Conservation (phyloP, 2,797 vertebrate genomes). For the Neostethus bicornis region DNA sequence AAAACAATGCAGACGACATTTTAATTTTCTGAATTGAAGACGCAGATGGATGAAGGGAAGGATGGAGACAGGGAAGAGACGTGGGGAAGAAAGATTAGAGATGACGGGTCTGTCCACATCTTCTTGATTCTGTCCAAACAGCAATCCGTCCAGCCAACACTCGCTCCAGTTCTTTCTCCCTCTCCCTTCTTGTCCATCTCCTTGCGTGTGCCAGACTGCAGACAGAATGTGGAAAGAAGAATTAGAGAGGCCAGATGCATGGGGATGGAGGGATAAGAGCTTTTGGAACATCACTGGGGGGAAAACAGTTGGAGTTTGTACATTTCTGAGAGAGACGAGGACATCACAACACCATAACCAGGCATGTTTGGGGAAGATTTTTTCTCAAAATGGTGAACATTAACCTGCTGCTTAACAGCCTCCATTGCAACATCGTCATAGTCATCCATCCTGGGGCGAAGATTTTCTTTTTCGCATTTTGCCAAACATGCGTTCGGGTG, state of each 20-base stretch:
- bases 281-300: constrained; percentile 38
- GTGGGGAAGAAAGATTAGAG: constrained; percentile 41
- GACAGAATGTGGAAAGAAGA: constrained; percentile 61
- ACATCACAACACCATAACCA: not conserved
- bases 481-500: constrained; percentile 3
- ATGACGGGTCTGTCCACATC: constrained; percentile 54
- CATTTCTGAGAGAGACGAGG: not conserved
- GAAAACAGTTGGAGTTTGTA: constrained; percentile 24
- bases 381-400: not conserved
- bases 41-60: constrained; percentile 28
- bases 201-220: constrained; percentile 48
- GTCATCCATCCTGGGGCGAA: not conserved
- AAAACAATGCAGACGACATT: not conserved
- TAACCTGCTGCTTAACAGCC: not conserved
- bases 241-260: constrained; percentile 53
- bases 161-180: constrained; percentile 27
- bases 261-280: constrained; percentile 48
- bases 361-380: constrained; percentile 6
- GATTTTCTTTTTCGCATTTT: not conserved
- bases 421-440: not conserved
- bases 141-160: constrained; percentile 46
- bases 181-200: constrained; percentile 18
- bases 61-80: constrained; percentile 12
- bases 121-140: constrained; percentile 57
- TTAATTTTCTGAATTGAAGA: constrained; percentile 16